These are phyloP conservation scores for Bombylius major DNA, from an alignment of 2,888 invertebrate species.

Conservation along the genomic window DNA sequence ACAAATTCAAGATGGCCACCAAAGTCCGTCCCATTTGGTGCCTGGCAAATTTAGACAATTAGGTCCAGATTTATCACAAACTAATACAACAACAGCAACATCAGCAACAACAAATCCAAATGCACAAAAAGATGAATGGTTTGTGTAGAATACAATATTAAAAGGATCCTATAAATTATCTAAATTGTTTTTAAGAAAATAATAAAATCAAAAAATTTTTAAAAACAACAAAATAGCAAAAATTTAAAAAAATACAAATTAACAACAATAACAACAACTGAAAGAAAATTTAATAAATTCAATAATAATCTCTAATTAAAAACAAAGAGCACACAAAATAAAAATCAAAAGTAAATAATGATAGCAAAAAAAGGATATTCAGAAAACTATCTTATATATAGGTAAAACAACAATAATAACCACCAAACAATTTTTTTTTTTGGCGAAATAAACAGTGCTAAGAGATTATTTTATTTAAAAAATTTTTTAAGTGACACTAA, in stretches of 20 bases:
- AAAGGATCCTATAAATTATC: not conserved
- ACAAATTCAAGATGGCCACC: slow-evolving; percentile 49
- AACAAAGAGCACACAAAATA: too few relatives aligned
- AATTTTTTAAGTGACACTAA: too few relatives aligned
- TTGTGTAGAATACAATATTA: slow-evolving; percentile 51
- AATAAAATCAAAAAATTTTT: not conserved
- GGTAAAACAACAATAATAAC: too few relatives aligned
- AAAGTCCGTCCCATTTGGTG: slow-evolving; percentile 87
- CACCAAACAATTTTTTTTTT: too few relatives aligned
- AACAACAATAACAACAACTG: too few relatives aligned
- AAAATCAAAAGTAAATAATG: too few relatives aligned
- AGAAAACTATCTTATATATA: too few relatives aligned
- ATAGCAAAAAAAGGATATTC: too few relatives aligned
- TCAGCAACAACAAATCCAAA: slow-evolving; percentile 53
- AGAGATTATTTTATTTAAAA: too few relatives aligned
- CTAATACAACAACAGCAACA: slow-evolving; percentile 43
- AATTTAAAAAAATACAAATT: not conserved
- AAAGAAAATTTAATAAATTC: too few relatives aligned
- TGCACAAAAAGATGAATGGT: slow-evolving; percentile 86
- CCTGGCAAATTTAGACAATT: slow-evolving; percentile 67
- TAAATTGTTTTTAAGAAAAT: not conserved
- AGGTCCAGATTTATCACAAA: slow-evolving; percentile 44
- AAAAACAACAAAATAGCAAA: slow-evolving; percentile 16
- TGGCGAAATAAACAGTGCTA: too few relatives aligned
- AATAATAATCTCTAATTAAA: too few relatives aligned